Evolutionary conservation across 2,797 vertebrate species (phyloP).

Genomic region (Pseudocheirus occidentalis): DNA sequence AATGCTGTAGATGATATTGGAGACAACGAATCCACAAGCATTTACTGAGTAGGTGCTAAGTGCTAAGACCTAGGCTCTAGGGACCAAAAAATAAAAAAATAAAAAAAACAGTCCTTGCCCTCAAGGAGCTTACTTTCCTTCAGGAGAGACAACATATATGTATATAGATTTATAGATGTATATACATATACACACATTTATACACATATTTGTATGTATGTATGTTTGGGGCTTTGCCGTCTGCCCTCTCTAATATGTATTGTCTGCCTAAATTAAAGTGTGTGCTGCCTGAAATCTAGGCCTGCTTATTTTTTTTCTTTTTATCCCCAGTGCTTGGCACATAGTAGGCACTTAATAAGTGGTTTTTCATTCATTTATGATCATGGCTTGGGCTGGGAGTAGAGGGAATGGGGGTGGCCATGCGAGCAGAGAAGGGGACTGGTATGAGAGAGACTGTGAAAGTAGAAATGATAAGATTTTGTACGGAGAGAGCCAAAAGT

Average conservation of each 20-base stretch:
- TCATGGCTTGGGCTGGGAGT: background rate
- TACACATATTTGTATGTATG: background rate
- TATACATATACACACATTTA: background rate
- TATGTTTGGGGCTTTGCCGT: background rate
- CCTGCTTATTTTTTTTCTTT: background rate
- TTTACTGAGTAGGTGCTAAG: background rate
- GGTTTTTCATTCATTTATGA: background rate
- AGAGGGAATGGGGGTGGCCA: background rate
- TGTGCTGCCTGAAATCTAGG: background rate
- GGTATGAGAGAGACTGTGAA: background rate
- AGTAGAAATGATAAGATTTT: background rate
- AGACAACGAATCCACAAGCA: background rate
- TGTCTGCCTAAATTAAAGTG: background rate
- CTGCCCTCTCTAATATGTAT: background rate
- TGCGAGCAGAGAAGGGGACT: background rate
- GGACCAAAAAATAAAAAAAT: background rate
- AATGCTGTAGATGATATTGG: background rate
- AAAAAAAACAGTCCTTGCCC: background rate
- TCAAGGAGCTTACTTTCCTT: no score
- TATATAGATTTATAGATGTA: background rate
- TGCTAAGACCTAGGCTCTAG: background rate
- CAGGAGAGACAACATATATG: background rate
- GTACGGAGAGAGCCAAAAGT: background rate
- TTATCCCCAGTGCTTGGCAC: background rate
- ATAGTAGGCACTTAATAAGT: background rate